A percentile compares a stretch with the other conserved stretches of the same genome.
phyloP scores from a whole-genome alignment of 2,888 invertebrate species.

The Salticus scenicus region DNA sequence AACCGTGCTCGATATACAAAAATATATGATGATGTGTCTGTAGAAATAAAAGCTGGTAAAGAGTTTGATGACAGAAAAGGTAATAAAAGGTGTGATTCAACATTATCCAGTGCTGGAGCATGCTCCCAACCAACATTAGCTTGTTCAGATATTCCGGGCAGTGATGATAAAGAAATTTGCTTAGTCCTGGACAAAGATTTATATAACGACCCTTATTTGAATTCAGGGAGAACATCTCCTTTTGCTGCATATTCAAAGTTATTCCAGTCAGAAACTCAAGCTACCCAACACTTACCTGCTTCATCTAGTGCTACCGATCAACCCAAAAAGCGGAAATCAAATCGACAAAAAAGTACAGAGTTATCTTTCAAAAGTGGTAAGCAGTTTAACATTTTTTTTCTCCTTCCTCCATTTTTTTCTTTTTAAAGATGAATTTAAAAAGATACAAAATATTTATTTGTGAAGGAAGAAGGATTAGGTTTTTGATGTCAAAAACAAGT shows the following conservation, averaged over 20 bases:
- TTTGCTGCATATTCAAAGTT: slow-evolving; percentile 51
- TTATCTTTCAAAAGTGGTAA: slow-evolving; percentile 37
- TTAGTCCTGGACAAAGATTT: slow-evolving; percentile 60
- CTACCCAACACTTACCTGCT: slow-evolving; percentile 56
- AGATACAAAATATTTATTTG: no score
- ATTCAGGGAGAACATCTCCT: slow-evolving; percentile 36
- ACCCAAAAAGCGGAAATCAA: slow-evolving; percentile 53
- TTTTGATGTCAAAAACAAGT: no score
- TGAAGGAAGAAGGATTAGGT: no score
- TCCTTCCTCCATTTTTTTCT: not conserved
- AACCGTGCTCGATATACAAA: slow-evolving; percentile 39
- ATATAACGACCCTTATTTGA: slow-evolving; percentile 50
- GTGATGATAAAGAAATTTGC: slow-evolving; percentile 52
- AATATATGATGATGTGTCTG: slow-evolving; percentile 41
- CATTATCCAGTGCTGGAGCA: slow-evolving; percentile 35
- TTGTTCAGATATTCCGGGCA: slow-evolving; percentile 27
- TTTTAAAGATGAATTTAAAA: no score
- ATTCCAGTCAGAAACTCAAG: slow-evolving; percentile 41
- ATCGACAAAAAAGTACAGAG: slow-evolving; percentile 40
- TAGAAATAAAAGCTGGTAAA: slow-evolving; percentile 32
- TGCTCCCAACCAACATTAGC: slow-evolving; percentile 41
- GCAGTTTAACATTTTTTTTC: not conserved
- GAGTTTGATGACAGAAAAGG: slow-evolving; percentile 34
- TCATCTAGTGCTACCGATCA: slow-evolving; percentile 57
- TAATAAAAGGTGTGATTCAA: slow-evolving; percentile 21